Evolutionary conservation across 2,888 invertebrate species (phyloP).

Genomic region (Cerastoderma edule): DNA sequence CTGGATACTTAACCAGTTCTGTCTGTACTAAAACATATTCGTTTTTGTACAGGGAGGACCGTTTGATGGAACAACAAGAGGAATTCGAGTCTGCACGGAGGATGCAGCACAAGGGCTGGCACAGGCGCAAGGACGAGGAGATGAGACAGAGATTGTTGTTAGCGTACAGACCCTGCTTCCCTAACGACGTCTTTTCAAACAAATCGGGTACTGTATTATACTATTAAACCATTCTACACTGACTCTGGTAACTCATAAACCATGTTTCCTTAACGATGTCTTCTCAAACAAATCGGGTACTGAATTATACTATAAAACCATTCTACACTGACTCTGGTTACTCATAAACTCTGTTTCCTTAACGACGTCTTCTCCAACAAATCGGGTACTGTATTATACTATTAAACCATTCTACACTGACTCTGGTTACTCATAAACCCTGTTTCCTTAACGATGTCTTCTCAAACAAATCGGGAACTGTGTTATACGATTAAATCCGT

Average conservation of each 20-base stretch:
- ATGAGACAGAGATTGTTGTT: slow-evolving; percentile 61
- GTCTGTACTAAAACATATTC: neutral
- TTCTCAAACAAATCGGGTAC: slow-evolving; percentile 53
- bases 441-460: slow-evolving; percentile 60
- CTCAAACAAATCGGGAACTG: slow-evolving; percentile 47
- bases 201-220: slow-evolving; percentile 47
- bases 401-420: too few relatives aligned
- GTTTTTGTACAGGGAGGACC: slow-evolving; percentile 56
- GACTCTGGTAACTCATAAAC: slow-evolving; percentile 70
- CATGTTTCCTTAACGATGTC: slow-evolving; percentile 59
- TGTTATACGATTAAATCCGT: too few relatives aligned
- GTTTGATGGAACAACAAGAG: slow-evolving; percentile 46
- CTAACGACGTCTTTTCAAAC: slow-evolving; percentile 55
- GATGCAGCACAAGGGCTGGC: slow-evolving; percentile 61
- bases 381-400: slow-evolving; percentile 44
- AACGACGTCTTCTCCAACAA: slow-evolving; percentile 57
- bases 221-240: too few relatives aligned
- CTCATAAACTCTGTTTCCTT: slow-evolving; percentile 65
- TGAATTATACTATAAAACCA: too few relatives aligned
- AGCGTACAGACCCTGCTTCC: slow-evolving; percentile 67
- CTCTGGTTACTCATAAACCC: slow-evolving; percentile 69
- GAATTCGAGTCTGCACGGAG: slow-evolving; percentile 55
- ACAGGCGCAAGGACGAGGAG: slow-evolving; percentile 68
- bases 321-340: too few relatives aligned
- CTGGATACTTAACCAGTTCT: too few relatives aligned